phyloP scores from a whole-genome alignment of 2,797 vertebrate species.

The Sandelia bainsii region DNA sequence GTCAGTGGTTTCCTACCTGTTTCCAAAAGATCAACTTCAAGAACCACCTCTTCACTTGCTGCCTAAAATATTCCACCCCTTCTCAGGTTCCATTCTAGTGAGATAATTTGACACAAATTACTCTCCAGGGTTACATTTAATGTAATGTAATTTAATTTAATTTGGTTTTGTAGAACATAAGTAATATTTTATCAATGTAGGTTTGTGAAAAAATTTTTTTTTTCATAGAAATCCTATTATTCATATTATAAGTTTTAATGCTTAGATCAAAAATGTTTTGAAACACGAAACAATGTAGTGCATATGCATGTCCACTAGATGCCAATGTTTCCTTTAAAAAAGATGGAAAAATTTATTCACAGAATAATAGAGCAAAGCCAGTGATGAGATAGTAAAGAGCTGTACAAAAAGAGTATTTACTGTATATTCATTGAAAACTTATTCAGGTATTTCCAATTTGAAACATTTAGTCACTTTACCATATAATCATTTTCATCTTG shows the following conservation, averaged over 20 bases:
- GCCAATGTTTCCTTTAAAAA: slow-evolving; percentile 44
- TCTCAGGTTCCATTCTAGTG: too few relatives aligned
- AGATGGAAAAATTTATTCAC: accelerated
- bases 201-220: background rate
- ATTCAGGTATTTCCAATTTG: background rate
- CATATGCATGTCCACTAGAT: slow-evolving; percentile 41
- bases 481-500: background rate
- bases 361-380: background rate
- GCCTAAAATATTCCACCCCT: too few relatives aligned
- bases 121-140: too few relatives aligned
- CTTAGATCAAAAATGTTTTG: background rate
- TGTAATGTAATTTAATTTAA: too few relatives aligned
- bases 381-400: background rate
- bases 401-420: background rate
- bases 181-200: background rate
- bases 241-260: background rate
- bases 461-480: background rate
- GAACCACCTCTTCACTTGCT: too few relatives aligned
- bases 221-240: background rate
- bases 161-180: background rate
- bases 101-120: too few relatives aligned
- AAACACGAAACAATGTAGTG: slow-evolving; percentile 14
- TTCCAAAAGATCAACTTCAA: background rate
- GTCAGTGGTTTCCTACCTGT: too few relatives aligned
- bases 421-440: background rate